phyloP scores from a whole-genome alignment of 2,888 invertebrate species.

The Tenthredo distinguenda region DNA sequence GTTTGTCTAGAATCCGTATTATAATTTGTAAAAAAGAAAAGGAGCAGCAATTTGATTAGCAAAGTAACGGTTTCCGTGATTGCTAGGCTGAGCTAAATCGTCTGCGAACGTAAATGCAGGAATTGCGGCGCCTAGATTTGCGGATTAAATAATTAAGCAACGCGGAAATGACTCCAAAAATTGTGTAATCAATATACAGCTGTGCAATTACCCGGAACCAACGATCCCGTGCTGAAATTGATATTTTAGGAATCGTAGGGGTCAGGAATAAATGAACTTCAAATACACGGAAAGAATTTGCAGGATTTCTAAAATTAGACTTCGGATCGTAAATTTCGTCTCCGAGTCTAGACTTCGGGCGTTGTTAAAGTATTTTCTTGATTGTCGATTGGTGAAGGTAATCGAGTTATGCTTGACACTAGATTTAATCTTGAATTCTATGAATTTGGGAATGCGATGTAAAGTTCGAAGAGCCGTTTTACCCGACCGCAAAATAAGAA shows the following conservation, averaged over 20 bases:
- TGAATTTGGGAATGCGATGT: not conserved
- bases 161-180: not conserved
- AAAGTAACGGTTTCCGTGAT: conserved; percentile 31
- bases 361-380: not conserved
- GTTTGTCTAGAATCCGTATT: not conserved
- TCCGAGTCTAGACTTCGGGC: not conserved
- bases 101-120: not conserved
- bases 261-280: not conserved
- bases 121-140: not conserved
- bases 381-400: conserved; percentile 9
- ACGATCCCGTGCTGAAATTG: not conserved
- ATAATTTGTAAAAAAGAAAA: not conserved
- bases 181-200: not conserved
- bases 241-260: not conserved
- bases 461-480: not conserved
- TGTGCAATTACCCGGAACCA: not conserved
- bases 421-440: not conserved
- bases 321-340: not conserved
- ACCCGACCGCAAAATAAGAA: not conserved
- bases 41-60: conserved; percentile 11
- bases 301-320: not conserved
- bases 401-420: conserved; percentile 14
- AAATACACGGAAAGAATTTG: not conserved
- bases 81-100: not conserved
- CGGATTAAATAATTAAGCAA: conserved; percentile 25